Evolutionary conservation across 2,797 vertebrate genomes (phyloP).

Genomic region (Melanotaenia pygmaea): DNA sequence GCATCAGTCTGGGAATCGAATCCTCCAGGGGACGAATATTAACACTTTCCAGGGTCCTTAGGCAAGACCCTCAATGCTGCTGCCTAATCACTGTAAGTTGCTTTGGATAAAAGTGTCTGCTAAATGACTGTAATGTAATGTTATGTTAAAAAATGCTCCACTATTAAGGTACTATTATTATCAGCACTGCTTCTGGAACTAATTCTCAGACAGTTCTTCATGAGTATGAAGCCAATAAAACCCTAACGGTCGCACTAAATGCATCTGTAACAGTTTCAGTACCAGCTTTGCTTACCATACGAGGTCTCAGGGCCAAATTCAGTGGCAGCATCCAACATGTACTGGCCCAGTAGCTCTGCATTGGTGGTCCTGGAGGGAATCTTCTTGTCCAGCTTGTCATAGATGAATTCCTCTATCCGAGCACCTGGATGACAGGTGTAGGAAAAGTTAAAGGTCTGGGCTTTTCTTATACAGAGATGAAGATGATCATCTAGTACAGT

Average conservation of each 20-base stretch:
- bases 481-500: not conserved
- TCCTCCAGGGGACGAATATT: no score
- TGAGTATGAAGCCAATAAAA: not conserved
- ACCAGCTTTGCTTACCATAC: slow-evolving; percentile 86
- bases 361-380: slow-evolving; percentile 92
- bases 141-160: no score
- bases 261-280: no score
- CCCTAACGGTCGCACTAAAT: no score
- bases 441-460: not conserved
- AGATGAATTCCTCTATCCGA: slow-evolving; percentile 96
- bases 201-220: not conserved
- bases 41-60: no score
- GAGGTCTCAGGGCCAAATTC: slow-evolving; percentile 91
- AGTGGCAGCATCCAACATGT: slow-evolving; percentile 93
- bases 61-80: no score
- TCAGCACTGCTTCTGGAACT: not conserved
- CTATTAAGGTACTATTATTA: no score
- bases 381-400: slow-evolving; percentile 96
- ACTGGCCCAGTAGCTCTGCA: slow-evolving; percentile 93
- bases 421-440: slow-evolving; percentile 78
- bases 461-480: not conserved
- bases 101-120: no score
- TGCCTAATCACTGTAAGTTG: no score
- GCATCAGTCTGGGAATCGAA: no score
- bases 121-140: no score